Base-by-base conservation (phyloP, 2,797 vertebrate species). In the Meriones psammophilus region DNA sequence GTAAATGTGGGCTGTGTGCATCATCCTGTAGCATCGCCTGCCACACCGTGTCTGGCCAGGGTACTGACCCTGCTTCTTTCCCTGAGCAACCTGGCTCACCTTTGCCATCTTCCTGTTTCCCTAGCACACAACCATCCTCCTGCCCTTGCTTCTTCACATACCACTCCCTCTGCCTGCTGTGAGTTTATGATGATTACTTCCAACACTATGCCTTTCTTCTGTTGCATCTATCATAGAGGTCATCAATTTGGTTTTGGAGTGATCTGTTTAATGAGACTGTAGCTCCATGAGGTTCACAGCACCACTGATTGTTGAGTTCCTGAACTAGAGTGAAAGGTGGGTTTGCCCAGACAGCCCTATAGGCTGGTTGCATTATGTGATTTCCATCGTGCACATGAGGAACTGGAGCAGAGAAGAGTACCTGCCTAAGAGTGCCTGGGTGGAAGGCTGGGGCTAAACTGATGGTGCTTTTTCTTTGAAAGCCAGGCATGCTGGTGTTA, bases 31-130 rank as follows among this genome's bases (percentile, higher is more conserved):
- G 58, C 0, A 4, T 83, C 88, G 26, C 30, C 17, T 9, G 1
- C 10, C 1, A n/a, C 3, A 0, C 62, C 22, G 0, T 28, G 62
- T 69, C 30, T 71, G 36, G 18, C 26, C 18, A 42, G 8, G 62
- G 74, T 2, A 3, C 73, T 58, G 5, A 5, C 10, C 87, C 46
- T 58, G 88, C 28, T 13, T 39, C 90, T 9, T 0, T 5, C 13
- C 74, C 5, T 26, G 2, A 20, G 10, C 3, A 2, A 10, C 15
- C 6, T 36, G 6, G 13, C 33, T 42, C 46, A 30, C 30, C 1
- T 58, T 6, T 8, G 0, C 39, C n/a, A 62, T 60, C 8, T 60
- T 24, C 8, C 2, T 8, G 46, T 33, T 42, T 46, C 28, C n/a
- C 69, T 26, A 33, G 20, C 28, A 39, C 64, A 90, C 28, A 30